These are phyloP conservation scores for Osmerus mordax DNA, from an alignment of 2,113 vertebrate genomes.

Conservation along the genomic window DNA sequence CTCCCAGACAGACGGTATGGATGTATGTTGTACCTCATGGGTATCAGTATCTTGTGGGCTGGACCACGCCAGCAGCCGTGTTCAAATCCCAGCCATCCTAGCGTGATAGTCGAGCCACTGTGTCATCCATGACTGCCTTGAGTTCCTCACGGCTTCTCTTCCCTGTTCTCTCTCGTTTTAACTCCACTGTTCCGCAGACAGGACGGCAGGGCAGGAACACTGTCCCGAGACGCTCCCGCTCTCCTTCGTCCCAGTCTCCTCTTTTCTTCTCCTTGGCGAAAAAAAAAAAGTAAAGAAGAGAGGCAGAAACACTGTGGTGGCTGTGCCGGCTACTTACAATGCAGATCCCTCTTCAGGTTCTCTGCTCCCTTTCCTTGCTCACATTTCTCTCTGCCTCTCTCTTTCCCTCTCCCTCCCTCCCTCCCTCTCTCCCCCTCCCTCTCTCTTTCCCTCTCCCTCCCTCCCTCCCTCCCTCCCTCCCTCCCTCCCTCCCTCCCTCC, in stretches of 20 bases:
- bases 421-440: conserved; percentile 30
- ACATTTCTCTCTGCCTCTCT: conserved; percentile 15
- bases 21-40: conserved; percentile 60
- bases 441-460: conserved; percentile 6
- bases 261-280: conserved; percentile 30
- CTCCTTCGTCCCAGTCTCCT: conserved; percentile 23
- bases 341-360: conserved; percentile 60
- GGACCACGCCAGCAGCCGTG: conserved; percentile 58
- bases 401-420: conserved; percentile 6
- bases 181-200: conserved; percentile 6
- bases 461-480: conserved; percentile 23
- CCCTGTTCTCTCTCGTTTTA: conserved; percentile 11
- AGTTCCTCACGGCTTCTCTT: conserved; percentile 61
- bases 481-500: conserved; percentile 12
- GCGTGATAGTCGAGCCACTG: conserved; percentile 53
- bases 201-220: conserved; percentile 13
- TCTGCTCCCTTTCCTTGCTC: conserved; percentile 23
- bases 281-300: conserved; percentile 22
- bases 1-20: not conserved
- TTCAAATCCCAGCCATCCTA: conserved; percentile 66
- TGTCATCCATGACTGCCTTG: conserved; percentile 71
- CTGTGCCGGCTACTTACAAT: conserved; percentile 61
- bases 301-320: conserved; percentile 29
- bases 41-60: conserved; percentile 57
- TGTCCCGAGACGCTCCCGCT: conserved; percentile 10